Evolutionary conservation across 2,888 invertebrate species (phyloP), one percentile per base, ranked within the genome.

Genomic region (Timandra comae): DNA sequence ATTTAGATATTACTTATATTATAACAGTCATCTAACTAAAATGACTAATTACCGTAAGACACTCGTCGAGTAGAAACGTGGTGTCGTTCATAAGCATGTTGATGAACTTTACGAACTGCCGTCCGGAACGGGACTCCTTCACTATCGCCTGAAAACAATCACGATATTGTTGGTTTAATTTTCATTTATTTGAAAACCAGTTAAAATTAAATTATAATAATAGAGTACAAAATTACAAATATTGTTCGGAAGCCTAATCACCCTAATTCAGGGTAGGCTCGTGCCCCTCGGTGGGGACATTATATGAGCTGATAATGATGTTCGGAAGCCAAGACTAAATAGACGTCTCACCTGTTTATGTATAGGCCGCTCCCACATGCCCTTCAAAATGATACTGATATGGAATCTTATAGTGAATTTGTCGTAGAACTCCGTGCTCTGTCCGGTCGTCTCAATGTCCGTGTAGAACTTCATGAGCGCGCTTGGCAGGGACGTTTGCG

Each of bases 1-100:
- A n/a, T n/a, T n/a, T n/a, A n/a, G n/a, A n/a, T n/a, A n/a, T n/a
- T n/a, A n/a, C n/a, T n/a, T n/a, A n/a, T n/a, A n/a, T n/a, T n/a
- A n/a, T n/a, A n/a, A n/a, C n/a, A n/a, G n/a, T n/a, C n/a, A n/a
- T n/a, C n/a, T n/a, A n/a, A n/a, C n/a, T n/a, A n/a, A n/a, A n/a
- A n/a, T n/a, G n/a, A n/a, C n/a, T n/a, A n/a, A n/a, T 60, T 31
- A 85, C 84, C 72, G 84, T 85, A 10, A 85, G 73, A 67, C 97
- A 97, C 76, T 99, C 99, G 70, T 99, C 99, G 46, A 98, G 86
- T 38, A 98, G 87, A 84, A 97, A 98, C 31, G 98, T 98, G 11
- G 97, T 98, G 74, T 98, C 98, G 66, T 98, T 98, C 96, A 98
- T 98, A 49, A 98, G 79, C 97, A 98, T 96, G 75, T 98, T 98